Conservation (phyloP, 2,797 vertebrate species). For the Siniperca undulata region DNA sequence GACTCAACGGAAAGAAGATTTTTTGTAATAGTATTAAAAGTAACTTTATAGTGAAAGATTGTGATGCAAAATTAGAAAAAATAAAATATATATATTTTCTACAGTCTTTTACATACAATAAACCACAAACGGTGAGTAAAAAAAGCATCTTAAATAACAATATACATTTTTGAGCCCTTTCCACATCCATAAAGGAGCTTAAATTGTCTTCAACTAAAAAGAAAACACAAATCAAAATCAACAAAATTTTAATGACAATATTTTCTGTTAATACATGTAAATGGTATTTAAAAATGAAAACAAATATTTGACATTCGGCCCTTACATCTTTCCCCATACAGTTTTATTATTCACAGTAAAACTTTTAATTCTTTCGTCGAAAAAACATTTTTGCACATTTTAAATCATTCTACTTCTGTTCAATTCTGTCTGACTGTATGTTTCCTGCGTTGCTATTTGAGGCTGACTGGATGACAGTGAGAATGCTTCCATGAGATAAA, state of each 20-base stretch:
- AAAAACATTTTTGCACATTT: background rate
- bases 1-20: background rate
- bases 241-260: background rate
- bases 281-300: background rate
- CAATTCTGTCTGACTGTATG: no score
- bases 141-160: background rate
- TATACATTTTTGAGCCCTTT: background rate
- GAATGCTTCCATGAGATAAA: slow-evolving; percentile 62
- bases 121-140: background rate
- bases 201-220: background rate
- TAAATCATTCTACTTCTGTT: no score
- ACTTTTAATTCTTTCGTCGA: background rate
- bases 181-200: background rate
- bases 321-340: no score
- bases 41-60: background rate
- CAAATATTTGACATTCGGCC: background rate
- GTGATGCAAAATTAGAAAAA: background rate
- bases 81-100: background rate
- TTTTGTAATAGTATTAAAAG: background rate
- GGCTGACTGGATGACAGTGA: background rate
- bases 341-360: background rate
- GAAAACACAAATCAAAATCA: background rate
- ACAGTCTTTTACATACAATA: background rate
- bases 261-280: background rate
- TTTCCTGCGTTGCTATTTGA: background rate